A percentile compares a stretch with the other conserved stretches of the same genome.
Evolutionary conservation across 2,797 vertebrate species (phyloP).

Genomic region (Melanogrammus aeglefinus): DNA sequence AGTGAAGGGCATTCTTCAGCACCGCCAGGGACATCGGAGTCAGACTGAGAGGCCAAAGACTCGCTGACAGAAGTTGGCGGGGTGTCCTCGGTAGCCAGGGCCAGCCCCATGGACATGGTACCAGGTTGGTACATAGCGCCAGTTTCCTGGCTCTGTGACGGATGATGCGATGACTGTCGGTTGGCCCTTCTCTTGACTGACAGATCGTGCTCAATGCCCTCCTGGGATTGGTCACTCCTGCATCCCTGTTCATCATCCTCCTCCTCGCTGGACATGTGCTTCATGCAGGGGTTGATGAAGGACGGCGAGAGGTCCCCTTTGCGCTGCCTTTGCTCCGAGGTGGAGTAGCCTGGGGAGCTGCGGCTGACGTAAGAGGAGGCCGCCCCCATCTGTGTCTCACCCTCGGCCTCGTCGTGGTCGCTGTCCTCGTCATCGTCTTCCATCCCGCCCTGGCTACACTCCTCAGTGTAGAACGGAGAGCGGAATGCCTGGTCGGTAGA

Average conservation of each 20-base stretch:
- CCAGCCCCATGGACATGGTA: conserved; percentile 67
- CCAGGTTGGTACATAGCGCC: conserved; percentile 68
- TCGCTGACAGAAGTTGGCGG: conserved; percentile 95
- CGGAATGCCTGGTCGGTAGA: conserved; percentile 77
- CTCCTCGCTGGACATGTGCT: conserved; percentile 82
- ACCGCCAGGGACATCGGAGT: conserved; percentile 88
- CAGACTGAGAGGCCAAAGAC: conserved; percentile 91
- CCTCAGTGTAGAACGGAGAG: conserved; percentile 67
- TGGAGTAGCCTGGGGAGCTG: conserved; percentile 77
- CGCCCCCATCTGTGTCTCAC: conserved; percentile 53
- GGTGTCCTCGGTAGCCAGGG: conserved; percentile 83
- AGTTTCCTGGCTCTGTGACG: conserved; percentile 51
- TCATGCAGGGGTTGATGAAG: conserved; percentile 90
- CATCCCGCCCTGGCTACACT: conserved; percentile 58
- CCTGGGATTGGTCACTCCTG: conserved; percentile 72
- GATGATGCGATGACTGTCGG: conserved; percentile 56
- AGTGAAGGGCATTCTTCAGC: conserved; percentile 90
- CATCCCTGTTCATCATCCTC: conserved; percentile 81
- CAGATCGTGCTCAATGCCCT: conserved; percentile 70
- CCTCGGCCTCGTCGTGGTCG: conserved; percentile 56
- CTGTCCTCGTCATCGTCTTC: conserved; percentile 56
- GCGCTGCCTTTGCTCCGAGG: conserved; percentile 79
- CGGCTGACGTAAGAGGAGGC: conserved; percentile 65
- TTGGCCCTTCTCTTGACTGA: conserved; percentile 79
- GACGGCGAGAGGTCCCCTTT: conserved; percentile 92